A percentile compares a stretch with the other conserved stretches of the same genome.
Conservation (phyloP, 2,888 invertebrate genomes). For the Acrobasis consociella region DNA sequence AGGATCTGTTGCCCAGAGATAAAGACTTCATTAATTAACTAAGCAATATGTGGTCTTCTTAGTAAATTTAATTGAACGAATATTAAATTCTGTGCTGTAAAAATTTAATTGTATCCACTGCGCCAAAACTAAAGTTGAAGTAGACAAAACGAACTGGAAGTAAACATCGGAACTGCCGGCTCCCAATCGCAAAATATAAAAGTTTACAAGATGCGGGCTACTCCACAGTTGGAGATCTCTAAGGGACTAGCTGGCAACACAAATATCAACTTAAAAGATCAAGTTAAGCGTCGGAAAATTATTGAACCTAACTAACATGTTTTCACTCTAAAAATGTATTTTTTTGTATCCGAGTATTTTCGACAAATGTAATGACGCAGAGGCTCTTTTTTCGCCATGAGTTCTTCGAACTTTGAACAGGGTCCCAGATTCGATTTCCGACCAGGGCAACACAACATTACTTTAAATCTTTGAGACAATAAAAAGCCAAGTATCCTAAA, state of each 20-base stretch:
- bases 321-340: too few relatives aligned
- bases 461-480: neutral
- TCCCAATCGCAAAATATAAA: conserved; percentile 65
- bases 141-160: conserved; percentile 35
- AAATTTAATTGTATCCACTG: neutral
- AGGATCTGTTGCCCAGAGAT: too few relatives aligned
- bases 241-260: neutral
- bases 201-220: conserved; percentile 70
- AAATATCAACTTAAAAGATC: neutral
- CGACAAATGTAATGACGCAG: too few relatives aligned
- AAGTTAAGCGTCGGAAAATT: too few relatives aligned
- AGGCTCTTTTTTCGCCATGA: too few relatives aligned
- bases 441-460: neutral
- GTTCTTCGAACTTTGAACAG: neutral
- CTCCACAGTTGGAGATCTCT: conserved; percentile 32
- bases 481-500: too few relatives aligned
- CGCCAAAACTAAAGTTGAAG: conserved; percentile 2
- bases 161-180: conserved; percentile 39
- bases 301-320: too few relatives aligned
- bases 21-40: too few relatives aligned
- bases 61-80: too few relatives aligned
- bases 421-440: neutral
- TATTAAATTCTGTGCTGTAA: too few relatives aligned
- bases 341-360: too few relatives aligned
- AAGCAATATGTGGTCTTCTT: too few relatives aligned